Evolutionary conservation across 2,113 vertebrate genomes (phyloP), one percentile per base, ranked within the genome.

Genomic region (Corythornis vintsioides): DNA sequence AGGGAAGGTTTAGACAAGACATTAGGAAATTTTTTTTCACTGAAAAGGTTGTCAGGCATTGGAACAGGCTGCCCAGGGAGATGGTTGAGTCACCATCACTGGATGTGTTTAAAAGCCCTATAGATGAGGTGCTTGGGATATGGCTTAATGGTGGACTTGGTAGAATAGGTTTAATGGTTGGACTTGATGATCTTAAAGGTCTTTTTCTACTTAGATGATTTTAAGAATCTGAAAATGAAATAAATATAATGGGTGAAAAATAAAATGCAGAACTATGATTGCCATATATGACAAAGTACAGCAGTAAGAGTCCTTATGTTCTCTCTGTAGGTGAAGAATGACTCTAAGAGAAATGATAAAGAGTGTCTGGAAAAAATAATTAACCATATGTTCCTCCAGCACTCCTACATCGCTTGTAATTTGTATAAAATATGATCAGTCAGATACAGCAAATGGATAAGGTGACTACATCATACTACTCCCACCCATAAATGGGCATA

Each of bases 391-490:
- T 83, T 91, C 79, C 38, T n/a, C n/a, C 53, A 87, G 24, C 15
- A 43, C 69, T 93, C 66, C 61, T 22, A 47, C 35, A 86, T 90
- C n/a, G 14, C 13, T 83, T 71, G 20, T 31, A 88, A 91, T 96
- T 91, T 89, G 52, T 91, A 67, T 83, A 83, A 95, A 95, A 77
- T 83, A 86, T 92, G 88, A 95, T 22, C 60, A 71, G 76, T 74
- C 76, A 88, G 52, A 67, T 35, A n/a, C 9, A 76, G 42, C 40
- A 90, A 94, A 90, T 76, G 83, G 88, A 66, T 80, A 88, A 88
- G 42, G 88, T 92, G 88, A 83, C 29, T 81, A 73, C 57, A 90
- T 47, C 76, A 52, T 35, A 35, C 35, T 73, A 22, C 25, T 77
- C 28, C 52, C 60, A 76, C 24, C 47, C 2, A 2, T 31, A 71